These are phyloP conservation scores for Chaetophractus vellerosus DNA, from an alignment of 2,797 vertebrate genomes.

Conservation along the genomic window DNA sequence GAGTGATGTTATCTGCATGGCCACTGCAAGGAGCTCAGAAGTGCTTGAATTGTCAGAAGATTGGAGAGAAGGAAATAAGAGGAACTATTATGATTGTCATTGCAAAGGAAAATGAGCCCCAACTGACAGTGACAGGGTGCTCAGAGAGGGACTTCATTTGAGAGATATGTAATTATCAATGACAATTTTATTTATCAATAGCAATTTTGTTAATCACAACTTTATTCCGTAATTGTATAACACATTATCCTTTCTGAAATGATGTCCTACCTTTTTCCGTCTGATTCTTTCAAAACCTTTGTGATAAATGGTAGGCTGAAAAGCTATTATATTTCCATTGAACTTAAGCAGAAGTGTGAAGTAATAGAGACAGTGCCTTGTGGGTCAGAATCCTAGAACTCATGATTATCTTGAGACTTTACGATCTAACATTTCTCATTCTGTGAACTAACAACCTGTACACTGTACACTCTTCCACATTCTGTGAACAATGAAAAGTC, in stretches of 20 bases:
- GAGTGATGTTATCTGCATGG: not conserved
- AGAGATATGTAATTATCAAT: not conserved
- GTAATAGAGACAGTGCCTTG: not conserved
- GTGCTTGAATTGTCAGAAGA: not conserved
- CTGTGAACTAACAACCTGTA: not conserved
- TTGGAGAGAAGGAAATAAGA: not conserved
- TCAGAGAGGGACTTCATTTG: not conserved
- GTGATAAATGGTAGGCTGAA: not conserved
- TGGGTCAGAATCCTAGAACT: not conserved
- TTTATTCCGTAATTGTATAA: not conserved
- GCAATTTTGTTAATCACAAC: not conserved
- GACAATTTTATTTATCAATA: not conserved
- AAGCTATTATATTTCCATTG: not conserved
- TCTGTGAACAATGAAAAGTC: not conserved
- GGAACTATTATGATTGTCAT: accelerated
- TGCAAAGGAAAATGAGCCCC: not conserved
- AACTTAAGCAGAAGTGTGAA: not conserved
- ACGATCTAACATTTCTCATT: not conserved
- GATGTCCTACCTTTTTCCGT: not conserved
- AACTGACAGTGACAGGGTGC: not conserved
- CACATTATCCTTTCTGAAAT: not conserved
- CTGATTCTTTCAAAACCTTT: not conserved
- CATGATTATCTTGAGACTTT: not conserved
- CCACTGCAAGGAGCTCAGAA: not conserved
- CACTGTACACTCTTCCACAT: not conserved